These are phyloP conservation scores for Prionace glauca DNA, from an alignment of 2,797 vertebrate genomes.

Conservation along the genomic window DNA sequence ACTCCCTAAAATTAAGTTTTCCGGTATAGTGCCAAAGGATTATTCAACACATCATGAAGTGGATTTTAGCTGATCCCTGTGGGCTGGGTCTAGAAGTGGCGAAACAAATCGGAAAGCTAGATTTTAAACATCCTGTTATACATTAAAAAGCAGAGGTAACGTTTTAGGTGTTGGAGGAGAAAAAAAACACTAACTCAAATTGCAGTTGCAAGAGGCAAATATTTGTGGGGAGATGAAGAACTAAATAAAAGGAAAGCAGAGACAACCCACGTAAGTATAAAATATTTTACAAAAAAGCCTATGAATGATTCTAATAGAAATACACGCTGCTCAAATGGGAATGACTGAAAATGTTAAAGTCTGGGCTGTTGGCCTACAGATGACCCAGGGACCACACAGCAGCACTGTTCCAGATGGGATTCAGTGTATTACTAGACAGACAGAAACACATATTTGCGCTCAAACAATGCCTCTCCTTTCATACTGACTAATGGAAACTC, in stretches of 20 bases:
- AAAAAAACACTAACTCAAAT: background rate
- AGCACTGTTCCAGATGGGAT: conserved; percentile 3
- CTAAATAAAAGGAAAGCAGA: background rate
- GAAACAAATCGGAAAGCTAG: background rate
- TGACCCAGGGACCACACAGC: background rate
- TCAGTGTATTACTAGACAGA: background rate
- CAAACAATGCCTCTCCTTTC: background rate
- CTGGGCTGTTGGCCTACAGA: background rate
- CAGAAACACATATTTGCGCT: background rate
- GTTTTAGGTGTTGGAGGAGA: background rate
- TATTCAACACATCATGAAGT: background rate
- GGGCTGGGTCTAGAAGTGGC: background rate
- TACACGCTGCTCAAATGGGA: background rate
- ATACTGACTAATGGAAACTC: background rate
- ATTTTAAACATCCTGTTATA: background rate
- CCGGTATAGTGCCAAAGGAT: background rate
- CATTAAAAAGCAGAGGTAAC: background rate
- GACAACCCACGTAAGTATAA: background rate
- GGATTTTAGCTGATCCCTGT: background rate
- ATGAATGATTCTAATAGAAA: background rate
- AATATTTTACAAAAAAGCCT: background rate
- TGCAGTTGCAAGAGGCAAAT: background rate
- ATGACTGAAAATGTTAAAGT: background rate
- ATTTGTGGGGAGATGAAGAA: background rate
- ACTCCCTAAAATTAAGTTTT: background rate